A percentile compares a stretch with the other conserved stretches of the same genome.
Conservation (phyloP, 2,888 invertebrate genomes). For the Cepaea hortensis region DNA sequence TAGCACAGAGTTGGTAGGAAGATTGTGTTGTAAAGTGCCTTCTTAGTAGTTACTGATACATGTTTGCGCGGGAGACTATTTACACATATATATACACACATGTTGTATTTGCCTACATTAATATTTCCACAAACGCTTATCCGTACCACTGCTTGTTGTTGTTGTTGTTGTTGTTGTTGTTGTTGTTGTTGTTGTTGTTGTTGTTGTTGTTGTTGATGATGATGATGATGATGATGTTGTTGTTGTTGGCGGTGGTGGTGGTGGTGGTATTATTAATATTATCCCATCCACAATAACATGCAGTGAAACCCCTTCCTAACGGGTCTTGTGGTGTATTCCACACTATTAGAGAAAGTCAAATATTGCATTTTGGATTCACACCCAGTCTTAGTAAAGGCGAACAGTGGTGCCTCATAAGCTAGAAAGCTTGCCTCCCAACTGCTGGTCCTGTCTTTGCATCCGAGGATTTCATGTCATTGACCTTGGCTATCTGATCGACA, state of each 20-base stretch:
- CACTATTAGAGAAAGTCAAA: background rate
- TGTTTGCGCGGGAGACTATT: background rate
- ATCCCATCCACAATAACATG: background rate
- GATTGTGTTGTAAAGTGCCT: too few species aligned
- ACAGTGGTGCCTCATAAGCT: too few species aligned
- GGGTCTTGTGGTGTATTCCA: background rate
- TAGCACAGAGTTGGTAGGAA: too few species aligned
- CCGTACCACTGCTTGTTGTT: background rate
- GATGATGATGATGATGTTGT: background rate
- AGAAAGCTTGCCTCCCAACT: too few species aligned
- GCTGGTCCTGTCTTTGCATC: too few species aligned
- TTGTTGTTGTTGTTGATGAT: background rate
- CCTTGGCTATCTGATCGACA: too few species aligned
- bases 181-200: background rate
- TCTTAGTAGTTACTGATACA: too few species aligned
- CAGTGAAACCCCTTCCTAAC: background rate
- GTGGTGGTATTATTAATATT: background rate
- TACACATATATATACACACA: background rate
- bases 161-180: background rate
- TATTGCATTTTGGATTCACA: background rate
- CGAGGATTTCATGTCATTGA: too few species aligned
- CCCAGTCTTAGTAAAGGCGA: background rate
- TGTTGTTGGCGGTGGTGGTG: background rate
- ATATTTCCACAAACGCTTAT: background rate
- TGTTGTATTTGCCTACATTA: background rate